These are phyloP conservation scores for Penaeus indicus DNA, from an alignment of 1,140 invertebrate genomes.

Conservation along the genomic window DNA sequence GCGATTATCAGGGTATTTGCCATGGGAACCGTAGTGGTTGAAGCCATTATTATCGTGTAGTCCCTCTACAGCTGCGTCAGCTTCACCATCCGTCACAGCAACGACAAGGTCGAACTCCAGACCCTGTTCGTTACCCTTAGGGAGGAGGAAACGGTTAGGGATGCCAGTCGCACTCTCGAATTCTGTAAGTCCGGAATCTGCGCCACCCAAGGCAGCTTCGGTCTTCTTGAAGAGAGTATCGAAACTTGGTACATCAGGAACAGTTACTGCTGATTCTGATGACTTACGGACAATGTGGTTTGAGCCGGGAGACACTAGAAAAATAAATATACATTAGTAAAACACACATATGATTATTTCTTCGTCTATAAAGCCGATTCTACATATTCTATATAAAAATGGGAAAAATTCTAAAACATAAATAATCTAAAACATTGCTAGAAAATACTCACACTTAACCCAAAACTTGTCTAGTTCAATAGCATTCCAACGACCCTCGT, in stretches of 20 bases:
- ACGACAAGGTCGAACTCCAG: constrained; percentile 31
- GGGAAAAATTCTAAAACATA: no score
- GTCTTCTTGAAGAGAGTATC: constrained; percentile 23
- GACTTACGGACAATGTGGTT: constrained; percentile 33
- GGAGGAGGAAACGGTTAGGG: constrained; percentile 46
- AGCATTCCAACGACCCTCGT: no score
- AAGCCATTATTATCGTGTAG: neutral
- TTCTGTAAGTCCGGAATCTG: constrained; percentile 1
- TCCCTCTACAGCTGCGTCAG: constrained; percentile 9
- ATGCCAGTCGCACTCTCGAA: constrained; percentile 39
- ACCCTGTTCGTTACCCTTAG: constrained; percentile 41
- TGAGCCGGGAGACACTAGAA: constrained; percentile 12
- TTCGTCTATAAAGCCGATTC: no score
- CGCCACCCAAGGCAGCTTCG: constrained; percentile 24
- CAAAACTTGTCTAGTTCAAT: no score
- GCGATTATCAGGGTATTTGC: constrained; percentile 28
- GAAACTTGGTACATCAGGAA: constrained; percentile 50
- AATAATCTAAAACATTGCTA: no score
- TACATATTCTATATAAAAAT: no score
- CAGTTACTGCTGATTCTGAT: constrained; percentile 28
- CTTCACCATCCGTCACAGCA: constrained; percentile 24
- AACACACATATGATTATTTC: no score
- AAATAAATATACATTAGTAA: no score
- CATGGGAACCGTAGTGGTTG: constrained; percentile 25
- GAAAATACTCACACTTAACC: no score